Base-by-base conservation (phyloP, 2,113 vertebrate species). In the Gasterosteus nipponicus region DNA sequence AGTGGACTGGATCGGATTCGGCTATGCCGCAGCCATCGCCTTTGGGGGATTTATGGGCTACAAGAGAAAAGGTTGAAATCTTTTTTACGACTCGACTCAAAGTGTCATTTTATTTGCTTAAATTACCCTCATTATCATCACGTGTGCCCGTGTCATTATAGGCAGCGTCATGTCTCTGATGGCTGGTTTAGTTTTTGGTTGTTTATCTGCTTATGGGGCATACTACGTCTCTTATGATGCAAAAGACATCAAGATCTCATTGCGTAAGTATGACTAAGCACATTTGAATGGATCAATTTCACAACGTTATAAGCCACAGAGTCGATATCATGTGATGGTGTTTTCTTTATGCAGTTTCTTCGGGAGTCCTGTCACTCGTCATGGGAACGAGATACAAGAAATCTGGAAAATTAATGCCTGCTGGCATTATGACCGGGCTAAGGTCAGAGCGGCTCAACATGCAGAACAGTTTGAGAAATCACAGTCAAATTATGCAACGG, bases 351-450 rank as follows among this genome's bases (percentile, higher is more conserved):
- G 76, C 90, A 99, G 98, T 95, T 84, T 76, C 96, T 12, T 93
- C 96, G 15, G 96, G 95, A 86, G 60, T 92, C 67, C 91, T 99
- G 75, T 88, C 96, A 47, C 64, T 94, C 65, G 85, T 98, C 64
- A 99, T 98, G 98, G 97, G 98, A 84, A 89, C 96, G 87, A 94
- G 96, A 85, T 99, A 96, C 91, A 96, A 95, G 91, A 96, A 95
- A 69, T 96, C 97, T 87, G 95, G 95, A 70, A 98, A 97, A 84
- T 31, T 99, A 73, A 93, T 99, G 92, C 98, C 98, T 62, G 95
- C 96, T 0, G 98, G 97, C 51, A 73, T 99, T 11, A 86, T 98
- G 83, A 82, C 96, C 9, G 94, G 93, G 22, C 84, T 99, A 69
- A 99, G 98, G 97, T 98, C 89, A 92, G 90, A 63, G 33, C 18